Conservation (phyloP, 2,888 invertebrate genomes). For the Drosophila suboccidentalis region DNA sequence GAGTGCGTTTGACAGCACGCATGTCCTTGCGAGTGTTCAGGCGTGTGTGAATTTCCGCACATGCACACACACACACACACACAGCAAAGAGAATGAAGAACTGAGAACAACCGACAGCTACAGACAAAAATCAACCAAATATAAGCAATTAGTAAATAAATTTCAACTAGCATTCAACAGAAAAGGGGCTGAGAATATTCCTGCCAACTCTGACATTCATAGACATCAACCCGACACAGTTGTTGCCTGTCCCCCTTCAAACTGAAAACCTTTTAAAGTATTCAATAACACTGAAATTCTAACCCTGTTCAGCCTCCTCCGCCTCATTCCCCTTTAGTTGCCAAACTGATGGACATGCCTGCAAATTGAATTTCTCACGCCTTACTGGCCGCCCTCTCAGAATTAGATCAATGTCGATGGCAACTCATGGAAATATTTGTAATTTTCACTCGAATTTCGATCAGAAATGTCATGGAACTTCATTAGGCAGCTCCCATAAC, state of each 20-base stretch:
- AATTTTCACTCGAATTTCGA: slow-evolving; percentile 33
- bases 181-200: neutral
- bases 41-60: slow-evolving; percentile 79
- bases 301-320: slow-evolving; percentile 38
- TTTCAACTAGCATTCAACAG: slow-evolving; percentile 34
- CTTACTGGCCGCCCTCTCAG: slow-evolving; percentile 11
- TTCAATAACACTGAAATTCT: slow-evolving; percentile 75
- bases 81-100: neutral
- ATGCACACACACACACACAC: slow-evolving; percentile 61
- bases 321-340: neutral
- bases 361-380: slow-evolving; percentile 74
- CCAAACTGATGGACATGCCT: slow-evolving; percentile 52
- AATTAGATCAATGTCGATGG: slow-evolving; percentile 25
- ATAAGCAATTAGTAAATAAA: slow-evolving; percentile 67
- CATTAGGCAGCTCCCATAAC: slow-evolving; percentile 28
- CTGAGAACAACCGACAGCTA: slow-evolving; percentile 3
- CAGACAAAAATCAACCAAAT: slow-evolving; percentile 52
- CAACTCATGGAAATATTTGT: slow-evolving; percentile 34
- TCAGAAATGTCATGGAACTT: slow-evolving; percentile 53
- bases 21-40: slow-evolving; percentile 65
- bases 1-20: slow-evolving; percentile 70
- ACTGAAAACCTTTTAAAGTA: slow-evolving; percentile 77
- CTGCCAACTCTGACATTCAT: slow-evolving; percentile 50
- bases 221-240: slow-evolving; percentile 55
- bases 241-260: slow-evolving; percentile 6